phyloP scores from a whole-genome alignment of 2,113 vertebrate genomes.

The Coracopsis vasa region DNA sequence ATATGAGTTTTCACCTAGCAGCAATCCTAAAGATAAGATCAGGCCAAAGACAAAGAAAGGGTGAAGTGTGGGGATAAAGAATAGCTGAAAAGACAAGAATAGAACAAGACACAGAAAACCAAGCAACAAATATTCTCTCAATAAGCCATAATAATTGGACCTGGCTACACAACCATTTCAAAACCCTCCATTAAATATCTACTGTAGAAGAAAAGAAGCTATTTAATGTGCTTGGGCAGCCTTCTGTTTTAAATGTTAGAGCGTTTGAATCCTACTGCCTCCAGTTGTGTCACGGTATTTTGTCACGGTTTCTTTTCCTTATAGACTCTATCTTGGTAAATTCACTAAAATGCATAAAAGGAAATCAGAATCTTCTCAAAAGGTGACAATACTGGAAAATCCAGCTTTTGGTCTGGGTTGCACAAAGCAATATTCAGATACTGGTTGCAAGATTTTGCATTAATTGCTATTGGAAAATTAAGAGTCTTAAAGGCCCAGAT shows the following conservation, averaged over 20 bases:
- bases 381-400: background rate
- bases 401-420: background rate
- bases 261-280: background rate
- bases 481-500: background rate
- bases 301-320: background rate
- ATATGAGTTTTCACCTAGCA: background rate
- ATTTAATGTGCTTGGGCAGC: background rate
- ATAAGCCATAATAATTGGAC: background rate
- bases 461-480: background rate
- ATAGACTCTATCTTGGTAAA: background rate
- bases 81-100: background rate
- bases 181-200: background rate
- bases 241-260: background rate
- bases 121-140: background rate
- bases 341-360: background rate
- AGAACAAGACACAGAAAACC: background rate
- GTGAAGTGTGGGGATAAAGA: background rate
- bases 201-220: background rate
- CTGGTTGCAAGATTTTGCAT: background rate
- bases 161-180: background rate
- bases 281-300: background rate
- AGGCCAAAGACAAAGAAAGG: background rate
- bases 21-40: background rate
- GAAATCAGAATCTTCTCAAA: background rate
- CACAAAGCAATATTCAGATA: background rate